Conservation (phyloP, 2,113 vertebrate species). For the Elachura formosa region DNA sequence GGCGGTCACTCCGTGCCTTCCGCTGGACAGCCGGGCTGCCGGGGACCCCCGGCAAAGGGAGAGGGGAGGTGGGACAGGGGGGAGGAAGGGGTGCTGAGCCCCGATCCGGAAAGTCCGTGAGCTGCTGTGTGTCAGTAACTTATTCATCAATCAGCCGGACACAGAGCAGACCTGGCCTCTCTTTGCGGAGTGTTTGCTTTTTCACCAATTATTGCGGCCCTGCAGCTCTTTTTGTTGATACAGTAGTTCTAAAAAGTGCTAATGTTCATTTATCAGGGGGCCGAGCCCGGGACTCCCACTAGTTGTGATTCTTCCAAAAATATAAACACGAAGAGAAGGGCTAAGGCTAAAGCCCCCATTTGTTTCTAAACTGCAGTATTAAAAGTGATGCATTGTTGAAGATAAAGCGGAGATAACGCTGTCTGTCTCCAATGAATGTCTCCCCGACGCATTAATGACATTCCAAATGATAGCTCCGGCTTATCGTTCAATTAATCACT, state of each 20-base stretch:
- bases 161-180: constrained; percentile 80
- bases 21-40: not conserved
- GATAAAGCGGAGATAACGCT: constrained; percentile 98
- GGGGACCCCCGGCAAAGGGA: not conserved
- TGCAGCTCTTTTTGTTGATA: constrained; percentile 86
- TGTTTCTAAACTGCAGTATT: constrained; percentile 86
- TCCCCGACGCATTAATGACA: constrained; percentile 91
- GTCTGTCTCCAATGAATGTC: constrained; percentile 91
- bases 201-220: constrained; percentile 88
- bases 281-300: constrained; percentile 77
- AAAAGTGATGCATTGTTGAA: constrained; percentile 85
- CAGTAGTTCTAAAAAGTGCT: constrained; percentile 88
- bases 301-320: constrained; percentile 90
- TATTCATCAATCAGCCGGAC: constrained; percentile 79
- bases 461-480: constrained; percentile 81
- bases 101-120: constrained; percentile 54
- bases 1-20: not conserved
- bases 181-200: constrained; percentile 87
- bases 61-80: not conserved
- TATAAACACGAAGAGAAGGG: constrained; percentile 89
- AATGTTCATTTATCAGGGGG: constrained; percentile 94
- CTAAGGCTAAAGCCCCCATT: constrained; percentile 89
- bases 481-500: constrained; percentile 81
- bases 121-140: constrained; percentile 62
- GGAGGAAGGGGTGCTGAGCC: not conserved